Percentiles rank a stretch among this genome's conserved stretches.
Evolutionary conservation across 2,888 invertebrate genomes (phyloP).

Genomic region (Allacma fusca): DNA sequence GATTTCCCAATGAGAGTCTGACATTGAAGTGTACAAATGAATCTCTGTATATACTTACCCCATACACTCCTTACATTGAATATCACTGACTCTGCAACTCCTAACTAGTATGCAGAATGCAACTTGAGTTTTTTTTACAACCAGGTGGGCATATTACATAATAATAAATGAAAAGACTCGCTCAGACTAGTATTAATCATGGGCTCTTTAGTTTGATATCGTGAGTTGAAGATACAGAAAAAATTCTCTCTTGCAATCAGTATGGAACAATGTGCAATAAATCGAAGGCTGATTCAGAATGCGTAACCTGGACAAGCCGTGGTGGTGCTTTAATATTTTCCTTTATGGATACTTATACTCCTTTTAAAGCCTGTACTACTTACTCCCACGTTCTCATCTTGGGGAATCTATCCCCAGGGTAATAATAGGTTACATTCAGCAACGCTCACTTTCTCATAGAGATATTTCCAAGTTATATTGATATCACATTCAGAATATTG

Average conservation of each 20-base stretch:
- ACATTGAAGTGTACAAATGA: slow-evolving; percentile 12
- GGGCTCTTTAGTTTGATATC: slow-evolving; percentile 3
- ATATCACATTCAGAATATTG: too few species aligned
- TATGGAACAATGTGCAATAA: slow-evolving; percentile 10
- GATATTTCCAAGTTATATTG: too few species aligned
- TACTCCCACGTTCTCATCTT: not conserved
- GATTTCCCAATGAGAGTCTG: not conserved
- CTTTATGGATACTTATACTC: not conserved
- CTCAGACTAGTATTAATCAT: slow-evolving; percentile 1
- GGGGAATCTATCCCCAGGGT: not conserved
- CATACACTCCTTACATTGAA: not conserved
- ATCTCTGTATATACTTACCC: not conserved
- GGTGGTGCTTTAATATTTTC: not conserved
- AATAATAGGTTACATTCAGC: slow-evolving; percentile 2
- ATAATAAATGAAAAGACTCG: not conserved
- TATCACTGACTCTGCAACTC: not conserved
- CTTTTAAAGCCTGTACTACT: not conserved
- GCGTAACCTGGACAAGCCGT: not conserved
- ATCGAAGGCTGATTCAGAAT: slow-evolving; percentile 7
- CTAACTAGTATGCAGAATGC: not conserved
- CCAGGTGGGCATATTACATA: not conserved
- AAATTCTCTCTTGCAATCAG: not conserved
- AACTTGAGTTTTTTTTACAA: not conserved
- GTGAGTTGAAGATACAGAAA: not conserved
- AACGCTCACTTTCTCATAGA: not conserved